Base-by-base conservation (phyloP, 2,113 vertebrate species). In the Anser cygnoides region DNA sequence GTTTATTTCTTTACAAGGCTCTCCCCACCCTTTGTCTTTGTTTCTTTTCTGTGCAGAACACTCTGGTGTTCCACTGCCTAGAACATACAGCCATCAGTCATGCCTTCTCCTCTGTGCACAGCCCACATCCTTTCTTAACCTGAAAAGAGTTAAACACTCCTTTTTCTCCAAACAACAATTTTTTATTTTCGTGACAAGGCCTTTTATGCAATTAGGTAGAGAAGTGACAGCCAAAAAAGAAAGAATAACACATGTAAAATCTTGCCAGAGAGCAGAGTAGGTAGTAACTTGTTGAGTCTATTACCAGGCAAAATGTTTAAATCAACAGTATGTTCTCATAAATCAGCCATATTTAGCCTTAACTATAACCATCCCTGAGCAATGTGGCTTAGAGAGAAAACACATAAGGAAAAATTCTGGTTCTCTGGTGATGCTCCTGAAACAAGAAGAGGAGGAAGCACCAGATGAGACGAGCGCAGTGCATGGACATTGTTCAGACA, bases 281-380 rank as follows among this genome's bases (percentile, higher is more conserved):
- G 89, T 95, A 96, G 89, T 72, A 90, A 95, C 89, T 96, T 96
- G 94, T 92, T 94, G 92, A 95, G 91, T 96, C 94, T 96, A 74
- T 95, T 97, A 96, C 74, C 76, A 92, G 85, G 58, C 54, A 87
- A 95, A 94, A 95, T 55, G 86, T 95, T 94, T 84, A 80, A 88
- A 72, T 92, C 96, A 74, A 11, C 84, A 58, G 10, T 71, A 68
- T 25, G 13, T 73, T 90, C 85, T 82, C 88, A 94, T 95, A 96
- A 97, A 95, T 97, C 94, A 79, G 71, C 66, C 59, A 25, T 41
- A 81, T 95, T 90, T 74, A 87, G 46, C 58, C 49, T 83, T 95
- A 96, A 96, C 91, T 76, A 52, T 35, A 93, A 93, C 84, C 89
- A 93, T 87, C 58, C 91, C 84, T 41, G 26, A 95, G 84, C 71